Evolutionary conservation across 1,140 invertebrate species (phyloP).

Genomic region (Drosophila melanogaster): Release_6_plus_ISO1_MT NT_033777.3:15320501-15321000

Average conservation of each 20-base stretch:
- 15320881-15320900: slow-evolving; percentile 10
- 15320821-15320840: slow-evolving; percentile 37
- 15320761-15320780: background rate
- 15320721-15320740: no score
- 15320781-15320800: slow-evolving; percentile 2
- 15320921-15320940: background rate
- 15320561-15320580: background rate
- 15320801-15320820: slow-evolving; percentile 33
- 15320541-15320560: background rate
- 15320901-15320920: slow-evolving; percentile 1
- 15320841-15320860: background rate
- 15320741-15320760: background rate
- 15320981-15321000: slow-evolving; percentile 21
- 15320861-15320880: slow-evolving; percentile 8
- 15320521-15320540: background rate
- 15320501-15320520: background rate
- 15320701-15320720: background rate
- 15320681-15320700: background rate
- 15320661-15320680: no score
- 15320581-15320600: background rate
- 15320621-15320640: no score
- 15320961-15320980: slow-evolving; percentile 34
- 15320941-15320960: background rate
- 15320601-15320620: background rate
- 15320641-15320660: no score